Percentiles rank a stretch among this genome's conserved stretches.
These are phyloP conservation scores for Andrena praecox DNA, from an alignment of 2,888 invertebrate genomes.

Conservation along the genomic window DNA sequence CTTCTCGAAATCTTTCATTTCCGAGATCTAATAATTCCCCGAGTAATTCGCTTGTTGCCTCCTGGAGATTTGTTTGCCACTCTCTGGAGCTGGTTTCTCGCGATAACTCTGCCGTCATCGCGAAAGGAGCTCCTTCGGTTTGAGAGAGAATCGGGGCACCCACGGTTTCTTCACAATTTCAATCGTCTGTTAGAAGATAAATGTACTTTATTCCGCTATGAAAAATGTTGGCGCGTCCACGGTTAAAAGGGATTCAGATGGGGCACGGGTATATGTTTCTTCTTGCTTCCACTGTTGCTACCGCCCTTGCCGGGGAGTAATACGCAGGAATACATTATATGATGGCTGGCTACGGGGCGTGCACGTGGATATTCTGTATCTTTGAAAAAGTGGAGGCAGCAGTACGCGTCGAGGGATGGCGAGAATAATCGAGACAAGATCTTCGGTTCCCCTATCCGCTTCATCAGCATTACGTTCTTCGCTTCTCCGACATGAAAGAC, in stretches of 20 bases:
- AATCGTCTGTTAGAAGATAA: background rate
- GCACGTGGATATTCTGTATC: background rate
- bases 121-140: background rate
- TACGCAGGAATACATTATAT: background rate
- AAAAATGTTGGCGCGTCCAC: background rate
- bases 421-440: conserved; percentile 52
- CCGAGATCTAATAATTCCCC: conserved; percentile 25
- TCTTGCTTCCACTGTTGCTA: background rate
- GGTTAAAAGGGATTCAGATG: background rate
- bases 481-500: conserved; percentile 29
- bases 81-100: conserved; percentile 9
- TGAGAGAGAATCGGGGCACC: background rate
- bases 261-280: background rate
- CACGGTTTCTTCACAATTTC: background rate
- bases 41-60: background rate
- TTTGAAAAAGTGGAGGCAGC: conserved; percentile 2
- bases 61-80: background rate
- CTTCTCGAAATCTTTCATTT: conserved; percentile 7
- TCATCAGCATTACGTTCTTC: conserved; percentile 55
- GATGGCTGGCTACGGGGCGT: no score
- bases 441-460: conserved; percentile 45
- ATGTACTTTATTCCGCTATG: background rate
- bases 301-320: background rate
- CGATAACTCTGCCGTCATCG: conserved; percentile 3
- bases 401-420: background rate